Conservation (phyloP, 2,113 vertebrate species). For the Lagenorhynchus albirostris region DNA sequence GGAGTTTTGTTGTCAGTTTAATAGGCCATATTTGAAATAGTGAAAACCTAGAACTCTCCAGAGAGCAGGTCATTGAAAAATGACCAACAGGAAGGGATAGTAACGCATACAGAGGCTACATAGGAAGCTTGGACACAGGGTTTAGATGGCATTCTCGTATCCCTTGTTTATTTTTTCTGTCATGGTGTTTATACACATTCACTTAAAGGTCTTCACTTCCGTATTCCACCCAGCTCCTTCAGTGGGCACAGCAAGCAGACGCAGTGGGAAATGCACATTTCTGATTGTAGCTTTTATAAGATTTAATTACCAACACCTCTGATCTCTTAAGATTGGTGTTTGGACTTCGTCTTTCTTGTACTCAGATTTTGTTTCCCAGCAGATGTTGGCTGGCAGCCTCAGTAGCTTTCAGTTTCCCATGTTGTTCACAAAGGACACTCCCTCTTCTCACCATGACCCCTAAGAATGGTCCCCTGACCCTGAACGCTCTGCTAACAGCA, state of each 20-base stretch:
- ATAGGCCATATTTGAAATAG: not conserved
- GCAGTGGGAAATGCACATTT: not conserved
- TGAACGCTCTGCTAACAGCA: not conserved
- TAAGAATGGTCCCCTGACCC: no score
- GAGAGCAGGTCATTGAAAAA: not conserved
- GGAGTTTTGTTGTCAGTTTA: not conserved
- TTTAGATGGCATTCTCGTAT: not conserved
- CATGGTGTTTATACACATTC: not conserved
- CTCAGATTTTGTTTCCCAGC: not conserved
- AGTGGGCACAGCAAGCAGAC: not conserved
- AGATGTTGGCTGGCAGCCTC: not conserved
- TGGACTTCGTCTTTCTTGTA: not conserved
- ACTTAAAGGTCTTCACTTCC: not conserved
- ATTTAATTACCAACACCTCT: not conserved
- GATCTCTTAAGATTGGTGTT: not conserved
- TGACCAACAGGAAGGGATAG: not conserved
- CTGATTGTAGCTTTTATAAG: not conserved
- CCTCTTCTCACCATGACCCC: not conserved
- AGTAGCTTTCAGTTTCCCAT: not conserved
- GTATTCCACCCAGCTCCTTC: not conserved
- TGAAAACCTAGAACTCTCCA: not conserved
- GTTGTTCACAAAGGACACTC: not conserved
- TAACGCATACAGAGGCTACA: not conserved
- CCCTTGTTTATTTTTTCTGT: not conserved
- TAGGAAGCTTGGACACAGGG: not conserved